Conservation (phyloP, 1,140 invertebrate species). For the Diabrotica undecimpunctata region DNA sequence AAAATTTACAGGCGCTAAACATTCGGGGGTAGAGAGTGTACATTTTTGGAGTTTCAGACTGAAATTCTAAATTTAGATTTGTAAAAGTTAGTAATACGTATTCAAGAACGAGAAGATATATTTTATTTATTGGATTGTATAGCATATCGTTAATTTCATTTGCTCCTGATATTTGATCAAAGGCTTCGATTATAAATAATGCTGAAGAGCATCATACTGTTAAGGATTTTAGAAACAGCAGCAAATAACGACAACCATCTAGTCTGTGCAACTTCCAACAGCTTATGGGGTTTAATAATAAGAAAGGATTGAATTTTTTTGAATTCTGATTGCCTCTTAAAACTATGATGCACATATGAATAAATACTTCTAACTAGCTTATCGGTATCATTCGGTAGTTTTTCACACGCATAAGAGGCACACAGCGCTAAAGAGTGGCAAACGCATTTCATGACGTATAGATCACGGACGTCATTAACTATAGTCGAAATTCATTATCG, state of each 20-base stretch:
- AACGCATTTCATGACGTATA: constrained; percentile 16
- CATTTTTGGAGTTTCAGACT: constrained; percentile 15
- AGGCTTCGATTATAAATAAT: constrained; percentile 8
- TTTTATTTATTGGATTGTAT: background rate
- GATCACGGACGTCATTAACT: constrained; percentile 12
- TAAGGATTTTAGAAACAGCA: constrained; percentile 45
- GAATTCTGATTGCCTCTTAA: constrained; percentile 33
- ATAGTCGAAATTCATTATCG: too few relatives aligned
- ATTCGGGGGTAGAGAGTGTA: constrained; percentile 4
- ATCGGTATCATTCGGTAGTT: too few relatives aligned
- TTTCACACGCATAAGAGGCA: too few relatives aligned
- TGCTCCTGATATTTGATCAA: background rate
- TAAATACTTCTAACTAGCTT: too few relatives aligned
- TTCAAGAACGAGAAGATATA: constrained; percentile 13
- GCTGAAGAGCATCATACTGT: constrained; percentile 38
- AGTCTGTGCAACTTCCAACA: constrained; percentile 33
- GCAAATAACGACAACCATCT: constrained; percentile 35
- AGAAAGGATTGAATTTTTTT: constrained; percentile 36
- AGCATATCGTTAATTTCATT: background rate
- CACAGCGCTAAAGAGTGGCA: too few relatives aligned
- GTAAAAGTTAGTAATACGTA: background rate
- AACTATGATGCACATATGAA: too few relatives aligned
- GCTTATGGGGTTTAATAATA: constrained; percentile 35
- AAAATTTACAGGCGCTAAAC: background rate
- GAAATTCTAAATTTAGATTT: constrained; percentile 15